Conservation (phyloP, 2,888 invertebrate species). For the Agrochola lychnidis region DNA sequence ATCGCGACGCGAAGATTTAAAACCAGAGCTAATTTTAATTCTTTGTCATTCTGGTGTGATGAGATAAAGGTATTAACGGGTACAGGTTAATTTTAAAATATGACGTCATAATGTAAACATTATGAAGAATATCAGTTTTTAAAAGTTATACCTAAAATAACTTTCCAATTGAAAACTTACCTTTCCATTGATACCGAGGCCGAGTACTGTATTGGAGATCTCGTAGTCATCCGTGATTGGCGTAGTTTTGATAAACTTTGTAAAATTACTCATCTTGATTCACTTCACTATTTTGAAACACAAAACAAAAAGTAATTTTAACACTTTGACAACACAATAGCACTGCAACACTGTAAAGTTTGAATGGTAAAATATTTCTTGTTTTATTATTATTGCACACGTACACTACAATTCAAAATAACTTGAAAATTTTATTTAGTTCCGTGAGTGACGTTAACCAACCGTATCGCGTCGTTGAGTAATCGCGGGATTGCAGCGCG, state of each 20-base stretch:
- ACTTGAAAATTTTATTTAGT: slow-evolving; percentile 35
- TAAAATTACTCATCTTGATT: slow-evolving; percentile 83
- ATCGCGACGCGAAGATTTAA: slow-evolving; percentile 9
- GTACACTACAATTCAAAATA: slow-evolving; percentile 36
- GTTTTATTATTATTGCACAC: slow-evolving; percentile 42
- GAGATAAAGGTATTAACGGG: slow-evolving; percentile 40
- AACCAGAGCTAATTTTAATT: slow-evolving; percentile 53
- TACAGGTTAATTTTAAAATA: slow-evolving; percentile 71
- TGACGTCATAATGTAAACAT: slow-evolving; percentile 79
- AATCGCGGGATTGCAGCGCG: slow-evolving; percentile 36
- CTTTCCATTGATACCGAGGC: slow-evolving; percentile 99
- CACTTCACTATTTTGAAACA: slow-evolving; percentile 69
- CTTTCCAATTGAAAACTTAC: slow-evolving; percentile 73
- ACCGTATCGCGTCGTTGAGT: slow-evolving; percentile 60
- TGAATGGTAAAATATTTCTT: slow-evolving; percentile 3
- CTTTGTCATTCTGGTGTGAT: slow-evolving; percentile 49
- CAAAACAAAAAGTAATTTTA: slow-evolving; percentile 62
- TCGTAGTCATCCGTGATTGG: slow-evolving; percentile 97
- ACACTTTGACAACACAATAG: slow-evolving; percentile 65
- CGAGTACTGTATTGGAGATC: slow-evolving; percentile 97
- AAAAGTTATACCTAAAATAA: slow-evolving; percentile 39
- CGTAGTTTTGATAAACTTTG: slow-evolving; percentile 93
- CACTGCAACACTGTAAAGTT: slow-evolving; percentile 57
- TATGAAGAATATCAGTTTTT: slow-evolving; percentile 2
- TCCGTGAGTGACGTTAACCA: slow-evolving; percentile 41